These are phyloP conservation scores for Sycophaga agraensis DNA, from an alignment of 1,140 invertebrate genomes.

Conservation along the genomic window DNA sequence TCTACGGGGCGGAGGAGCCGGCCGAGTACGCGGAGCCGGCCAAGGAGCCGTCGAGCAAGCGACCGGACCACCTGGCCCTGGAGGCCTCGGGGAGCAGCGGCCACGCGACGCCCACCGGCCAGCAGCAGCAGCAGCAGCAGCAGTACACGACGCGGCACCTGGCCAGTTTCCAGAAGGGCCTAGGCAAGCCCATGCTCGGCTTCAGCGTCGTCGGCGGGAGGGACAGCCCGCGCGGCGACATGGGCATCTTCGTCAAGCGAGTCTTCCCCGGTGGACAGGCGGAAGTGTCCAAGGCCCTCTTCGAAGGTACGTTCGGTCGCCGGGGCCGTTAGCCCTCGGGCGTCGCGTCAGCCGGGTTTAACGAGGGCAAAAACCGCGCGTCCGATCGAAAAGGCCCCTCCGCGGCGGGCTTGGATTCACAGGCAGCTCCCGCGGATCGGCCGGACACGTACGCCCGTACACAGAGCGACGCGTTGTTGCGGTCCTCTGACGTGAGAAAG, in stretches of 20 bases:
- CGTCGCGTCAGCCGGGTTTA: no score
- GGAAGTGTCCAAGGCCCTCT: constrained; percentile 67
- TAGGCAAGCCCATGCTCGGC: constrained; percentile 68
- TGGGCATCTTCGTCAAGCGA: constrained; percentile 75
- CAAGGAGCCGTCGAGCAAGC: constrained; percentile 47
- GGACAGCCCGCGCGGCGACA: constrained; percentile 69
- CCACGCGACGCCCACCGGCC: constrained; percentile 35
- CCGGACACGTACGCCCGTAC: no score
- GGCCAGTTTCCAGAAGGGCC: constrained; percentile 65
- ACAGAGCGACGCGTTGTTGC: no score
- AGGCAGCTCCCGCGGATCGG: no score
- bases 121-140: constrained; percentile 39
- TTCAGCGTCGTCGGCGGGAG: constrained; percentile 76
- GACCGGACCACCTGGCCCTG: constrained; percentile 45
- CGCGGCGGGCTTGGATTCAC: no score
- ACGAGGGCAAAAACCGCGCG: no score
- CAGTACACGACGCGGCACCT: constrained; percentile 54
- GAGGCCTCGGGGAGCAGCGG: constrained; percentile 6
- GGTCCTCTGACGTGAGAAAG: no score
- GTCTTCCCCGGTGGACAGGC: constrained; percentile 72
- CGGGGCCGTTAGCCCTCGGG: no score
- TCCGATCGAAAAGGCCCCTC: no score
- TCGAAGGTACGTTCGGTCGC: no score
- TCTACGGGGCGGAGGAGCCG: constrained; percentile 33
- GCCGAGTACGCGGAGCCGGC: constrained; percentile 48